These are phyloP conservation scores for Chaetoderma sp. DNA, from an alignment of 2,888 invertebrate genomes.

Conservation along the genomic window DNA sequence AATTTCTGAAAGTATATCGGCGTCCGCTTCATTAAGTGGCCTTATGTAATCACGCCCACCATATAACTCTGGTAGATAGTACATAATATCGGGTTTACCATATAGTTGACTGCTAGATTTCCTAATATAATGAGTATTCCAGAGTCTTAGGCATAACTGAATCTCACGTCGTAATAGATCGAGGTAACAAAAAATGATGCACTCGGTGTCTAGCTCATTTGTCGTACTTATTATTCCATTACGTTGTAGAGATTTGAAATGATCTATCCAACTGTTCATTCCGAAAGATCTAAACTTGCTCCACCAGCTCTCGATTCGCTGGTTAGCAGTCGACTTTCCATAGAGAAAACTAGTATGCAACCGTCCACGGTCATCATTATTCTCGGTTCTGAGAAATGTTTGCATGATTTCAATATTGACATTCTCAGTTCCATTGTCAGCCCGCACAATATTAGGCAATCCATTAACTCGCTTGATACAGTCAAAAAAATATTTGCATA, in stretches of 20 bases:
- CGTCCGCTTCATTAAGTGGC: neutral
- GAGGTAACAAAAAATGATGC: neutral
- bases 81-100: neutral
- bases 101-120: neutral
- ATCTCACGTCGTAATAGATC: neutral
- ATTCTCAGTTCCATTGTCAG: constrained; percentile 16
- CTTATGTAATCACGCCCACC: neutral
- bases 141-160: neutral
- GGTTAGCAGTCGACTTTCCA: too few relatives aligned
- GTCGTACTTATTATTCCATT: neutral
- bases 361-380: neutral
- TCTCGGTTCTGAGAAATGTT: neutral
- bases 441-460: neutral
- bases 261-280: neutral
- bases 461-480: neutral
- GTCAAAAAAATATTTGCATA: neutral
- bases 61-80: neutral
- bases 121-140: constrained; percentile 11
- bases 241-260: neutral
- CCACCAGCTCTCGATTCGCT: too few relatives aligned
- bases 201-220: neutral
- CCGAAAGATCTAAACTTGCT: neutral
- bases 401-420: too few relatives aligned
- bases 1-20: neutral
- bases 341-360: neutral